Percentiles rank a stretch among this genome's conserved stretches.
These are phyloP conservation scores for Ectobius pallidus DNA, from an alignment of 2,888 invertebrate genomes.

Conservation along the genomic window DNA sequence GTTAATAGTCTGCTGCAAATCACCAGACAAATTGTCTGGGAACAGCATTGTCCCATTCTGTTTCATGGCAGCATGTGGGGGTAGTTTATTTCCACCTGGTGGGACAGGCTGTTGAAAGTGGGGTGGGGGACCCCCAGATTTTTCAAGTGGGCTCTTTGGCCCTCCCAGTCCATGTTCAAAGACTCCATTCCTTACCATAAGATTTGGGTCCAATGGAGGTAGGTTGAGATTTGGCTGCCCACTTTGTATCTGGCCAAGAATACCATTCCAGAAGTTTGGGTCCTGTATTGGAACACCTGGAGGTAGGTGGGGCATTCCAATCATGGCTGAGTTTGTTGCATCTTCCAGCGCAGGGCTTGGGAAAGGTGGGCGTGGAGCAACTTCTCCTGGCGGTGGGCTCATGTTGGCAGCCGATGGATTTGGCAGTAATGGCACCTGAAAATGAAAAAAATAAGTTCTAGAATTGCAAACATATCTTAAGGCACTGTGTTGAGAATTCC, in stretches of 20 bases:
- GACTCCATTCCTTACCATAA: conserved; percentile 35
- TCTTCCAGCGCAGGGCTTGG: conserved; percentile 38
- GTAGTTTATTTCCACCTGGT: conserved; percentile 28
- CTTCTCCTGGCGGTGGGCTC: conserved; percentile 47
- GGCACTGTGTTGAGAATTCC: too few relatives aligned
- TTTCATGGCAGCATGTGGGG: conserved; percentile 41
- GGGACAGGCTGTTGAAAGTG: conserved; percentile 41
- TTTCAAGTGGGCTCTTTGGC: conserved; percentile 37
- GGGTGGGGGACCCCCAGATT: conserved; percentile 33
- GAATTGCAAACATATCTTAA: too few relatives aligned
- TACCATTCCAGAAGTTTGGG: conserved; percentile 43
- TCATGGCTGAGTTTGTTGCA: conserved; percentile 26
- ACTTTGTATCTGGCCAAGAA: conserved; percentile 40
- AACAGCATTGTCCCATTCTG: conserved; percentile 26
- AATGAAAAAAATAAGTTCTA: not conserved
- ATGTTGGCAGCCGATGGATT: conserved; percentile 47
- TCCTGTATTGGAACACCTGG: conserved; percentile 34
- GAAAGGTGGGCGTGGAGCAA: conserved; percentile 42
- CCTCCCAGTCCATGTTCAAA: conserved; percentile 38
- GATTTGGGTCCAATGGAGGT: conserved; percentile 33
- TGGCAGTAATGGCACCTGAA: conserved; percentile 50
- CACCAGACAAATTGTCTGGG: conserved; percentile 45
- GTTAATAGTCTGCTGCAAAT: conserved; percentile 51
- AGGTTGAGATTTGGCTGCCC: conserved; percentile 27
- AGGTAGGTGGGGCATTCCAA: conserved; percentile 28